A percentile compares a stretch with the other conserved stretches of the same genome.
Evolutionary conservation across 2,113 vertebrate genomes (phyloP).

Genomic region (Zeus faber): DNA sequence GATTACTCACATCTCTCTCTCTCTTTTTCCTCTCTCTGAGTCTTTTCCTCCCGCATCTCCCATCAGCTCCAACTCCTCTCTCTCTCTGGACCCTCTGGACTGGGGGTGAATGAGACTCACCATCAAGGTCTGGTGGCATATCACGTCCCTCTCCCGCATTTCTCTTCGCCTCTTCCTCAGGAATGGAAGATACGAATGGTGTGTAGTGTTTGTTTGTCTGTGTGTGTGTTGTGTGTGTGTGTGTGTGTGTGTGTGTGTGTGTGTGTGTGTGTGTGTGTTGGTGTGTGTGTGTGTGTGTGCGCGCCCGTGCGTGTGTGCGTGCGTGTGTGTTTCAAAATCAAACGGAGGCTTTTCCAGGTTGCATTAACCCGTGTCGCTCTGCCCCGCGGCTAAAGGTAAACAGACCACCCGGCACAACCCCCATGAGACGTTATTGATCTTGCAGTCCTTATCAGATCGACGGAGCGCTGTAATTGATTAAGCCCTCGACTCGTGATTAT

Average conservation of each 20-base stretch:
- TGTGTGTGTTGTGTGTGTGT: slow-evolving; percentile 1
- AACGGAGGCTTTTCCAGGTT: slow-evolving; percentile 27
- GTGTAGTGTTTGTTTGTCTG: not conserved
- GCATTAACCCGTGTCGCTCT: slow-evolving; percentile 57
- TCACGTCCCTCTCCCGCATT: not conserved
- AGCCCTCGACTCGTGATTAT: not conserved
- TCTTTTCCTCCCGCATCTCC: slow-evolving; percentile 4
- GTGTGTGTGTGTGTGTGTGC: no score
- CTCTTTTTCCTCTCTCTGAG: slow-evolving; percentile 12
- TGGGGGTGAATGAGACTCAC: slow-evolving; percentile 11
- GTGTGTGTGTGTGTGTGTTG: not conserved
- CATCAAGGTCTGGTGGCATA: slow-evolving; percentile 6
- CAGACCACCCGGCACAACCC: no score
- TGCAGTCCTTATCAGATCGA: slow-evolving; percentile 11
- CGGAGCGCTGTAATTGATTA: not conserved
- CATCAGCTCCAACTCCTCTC: slow-evolving; percentile 6
- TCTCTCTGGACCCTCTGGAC: not conserved
- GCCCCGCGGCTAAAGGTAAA: no score
- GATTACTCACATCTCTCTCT: slow-evolving; percentile 51
- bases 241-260: slow-evolving; percentile 6
- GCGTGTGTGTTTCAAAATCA: slow-evolving; percentile 43
- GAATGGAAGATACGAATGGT: not conserved
- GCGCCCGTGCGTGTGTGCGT: not conserved
- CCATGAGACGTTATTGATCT: slow-evolving; percentile 18
- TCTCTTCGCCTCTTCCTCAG: not conserved